Evolutionary conservation across 2,113 vertebrate genomes (phyloP).

Genomic region (Daboia siamensis): DNA sequence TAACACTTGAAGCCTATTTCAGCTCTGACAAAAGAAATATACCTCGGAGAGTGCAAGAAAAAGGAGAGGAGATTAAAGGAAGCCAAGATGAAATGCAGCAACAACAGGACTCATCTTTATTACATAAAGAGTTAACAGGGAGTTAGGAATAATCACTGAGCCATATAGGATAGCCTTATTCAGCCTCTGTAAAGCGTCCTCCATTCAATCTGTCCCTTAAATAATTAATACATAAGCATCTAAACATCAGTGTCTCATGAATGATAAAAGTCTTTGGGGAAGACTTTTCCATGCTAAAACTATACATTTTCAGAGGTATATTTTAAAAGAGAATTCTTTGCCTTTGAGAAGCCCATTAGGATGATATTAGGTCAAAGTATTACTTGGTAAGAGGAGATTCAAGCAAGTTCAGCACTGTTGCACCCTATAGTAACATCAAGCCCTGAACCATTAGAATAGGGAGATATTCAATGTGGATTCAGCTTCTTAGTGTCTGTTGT

Average conservation of each 20-base stretch:
- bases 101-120: not conserved
- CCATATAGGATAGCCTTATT: not conserved
- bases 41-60: slow-evolving; percentile 11
- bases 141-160: not conserved
- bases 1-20: slow-evolving; percentile 25
- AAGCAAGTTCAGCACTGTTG: not conserved
- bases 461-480: no score
- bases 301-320: not conserved
- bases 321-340: not conserved
- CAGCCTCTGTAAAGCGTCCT: not conserved
- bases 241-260: not conserved
- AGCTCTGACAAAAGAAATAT: slow-evolving; percentile 22
- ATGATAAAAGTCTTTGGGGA: not conserved
- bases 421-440: not conserved
- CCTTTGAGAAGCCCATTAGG: not conserved
- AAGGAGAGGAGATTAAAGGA: slow-evolving; percentile 1
- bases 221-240: not conserved
- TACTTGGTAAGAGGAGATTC: not conserved
- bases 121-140: slow-evolving; percentile 21
- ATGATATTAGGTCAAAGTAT: not conserved
- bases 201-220: not conserved
- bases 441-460: not conserved
- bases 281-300: not conserved
- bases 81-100: slow-evolving; percentile 4
- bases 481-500: no score